These are phyloP conservation scores for Etheostoma perlongum DNA, from an alignment of 2,797 vertebrate species.

Conservation along the genomic window DNA sequence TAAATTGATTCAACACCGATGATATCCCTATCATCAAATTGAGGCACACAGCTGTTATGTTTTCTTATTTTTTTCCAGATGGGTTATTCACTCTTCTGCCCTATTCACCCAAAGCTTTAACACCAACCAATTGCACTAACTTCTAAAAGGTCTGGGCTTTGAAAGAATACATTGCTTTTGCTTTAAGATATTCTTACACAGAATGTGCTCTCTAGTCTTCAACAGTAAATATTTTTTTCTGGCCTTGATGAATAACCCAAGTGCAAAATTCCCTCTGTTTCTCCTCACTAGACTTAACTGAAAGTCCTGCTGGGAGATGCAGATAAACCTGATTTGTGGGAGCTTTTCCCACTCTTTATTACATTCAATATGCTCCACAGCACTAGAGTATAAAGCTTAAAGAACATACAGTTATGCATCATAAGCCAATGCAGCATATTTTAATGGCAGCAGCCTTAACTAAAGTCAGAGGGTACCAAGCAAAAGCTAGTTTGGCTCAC, in stretches of 20 bases:
- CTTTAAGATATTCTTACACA: slow-evolving; percentile 57
- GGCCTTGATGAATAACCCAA: slow-evolving; percentile 69
- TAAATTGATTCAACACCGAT: slow-evolving; percentile 16
- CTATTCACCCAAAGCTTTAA: slow-evolving; percentile 35
- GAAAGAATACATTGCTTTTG: slow-evolving; percentile 51
- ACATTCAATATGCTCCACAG: slow-evolving; percentile 49
- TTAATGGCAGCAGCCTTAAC: slow-evolving; percentile 34
- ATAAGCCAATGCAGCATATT: slow-evolving; percentile 43
- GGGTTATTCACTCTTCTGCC: slow-evolving; percentile 38
- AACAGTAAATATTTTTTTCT: slow-evolving; percentile 68
- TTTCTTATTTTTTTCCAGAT: slow-evolving; percentile 28
- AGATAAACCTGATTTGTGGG: slow-evolving; percentile 71
- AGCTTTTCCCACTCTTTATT: slow-evolving; percentile 57
- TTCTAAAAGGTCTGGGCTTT: slow-evolving; percentile 41
- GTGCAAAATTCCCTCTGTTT: slow-evolving; percentile 51
- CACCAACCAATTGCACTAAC: slow-evolving; percentile 50
- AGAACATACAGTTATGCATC: slow-evolving; percentile 48
- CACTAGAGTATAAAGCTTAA: slow-evolving; percentile 30
- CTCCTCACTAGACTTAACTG: slow-evolving; percentile 37
- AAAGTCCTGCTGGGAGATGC: slow-evolving; percentile 55
- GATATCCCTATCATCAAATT: slow-evolving; percentile 33
- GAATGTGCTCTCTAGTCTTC: slow-evolving; percentile 44
- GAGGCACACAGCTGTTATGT: slow-evolving; percentile 18
- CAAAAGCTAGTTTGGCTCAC: slow-evolving; percentile 32
- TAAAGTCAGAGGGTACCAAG: slow-evolving; percentile 16